phyloP scores from a whole-genome alignment of 2,888 invertebrate species.

The Onchidella celtica region DNA sequence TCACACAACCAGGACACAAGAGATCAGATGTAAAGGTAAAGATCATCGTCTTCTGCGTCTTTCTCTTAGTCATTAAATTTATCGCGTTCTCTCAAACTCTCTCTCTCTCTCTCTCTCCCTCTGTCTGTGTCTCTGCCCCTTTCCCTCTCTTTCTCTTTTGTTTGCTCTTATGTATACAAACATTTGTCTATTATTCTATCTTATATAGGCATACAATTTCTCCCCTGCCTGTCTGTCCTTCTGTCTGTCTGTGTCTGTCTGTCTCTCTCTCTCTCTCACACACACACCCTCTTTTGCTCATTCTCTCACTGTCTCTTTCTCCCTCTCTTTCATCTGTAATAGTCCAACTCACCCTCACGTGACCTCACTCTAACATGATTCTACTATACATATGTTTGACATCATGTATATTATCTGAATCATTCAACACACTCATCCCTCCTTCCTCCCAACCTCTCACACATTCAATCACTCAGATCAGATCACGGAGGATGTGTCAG shows the following conservation, averaged over 20 bases:
- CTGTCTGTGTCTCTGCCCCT: too few relatives aligned
- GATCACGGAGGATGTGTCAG: too few relatives aligned
- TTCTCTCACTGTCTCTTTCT: slow-evolving; percentile 31
- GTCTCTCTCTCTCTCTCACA: not conserved
- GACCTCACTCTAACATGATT: too few relatives aligned
- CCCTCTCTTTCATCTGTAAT: slow-evolving; percentile 11
- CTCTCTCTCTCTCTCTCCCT: too few relatives aligned
- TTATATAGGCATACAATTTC: too few relatives aligned
- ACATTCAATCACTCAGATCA: too few relatives aligned
- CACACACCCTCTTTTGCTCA: not conserved
- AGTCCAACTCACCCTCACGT: not conserved
- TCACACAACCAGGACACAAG: not conserved
- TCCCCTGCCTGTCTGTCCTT: too few relatives aligned
- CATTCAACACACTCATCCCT: too few relatives aligned
- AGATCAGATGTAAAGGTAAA: not conserved
- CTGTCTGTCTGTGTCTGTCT: not conserved
- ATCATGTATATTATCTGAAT: too few relatives aligned
- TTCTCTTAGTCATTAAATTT: not conserved
- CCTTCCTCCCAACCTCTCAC: slow-evolving; percentile 1
- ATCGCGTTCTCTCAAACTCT: not conserved
- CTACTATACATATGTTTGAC: not conserved
- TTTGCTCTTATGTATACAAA: not conserved
- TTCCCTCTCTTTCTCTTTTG: not conserved
- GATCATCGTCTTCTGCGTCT: not conserved
- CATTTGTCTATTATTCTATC: too few relatives aligned